Evolutionary conservation across 2,113 vertebrate species (phyloP).

Genomic region (Corydoras sp.): DNA sequence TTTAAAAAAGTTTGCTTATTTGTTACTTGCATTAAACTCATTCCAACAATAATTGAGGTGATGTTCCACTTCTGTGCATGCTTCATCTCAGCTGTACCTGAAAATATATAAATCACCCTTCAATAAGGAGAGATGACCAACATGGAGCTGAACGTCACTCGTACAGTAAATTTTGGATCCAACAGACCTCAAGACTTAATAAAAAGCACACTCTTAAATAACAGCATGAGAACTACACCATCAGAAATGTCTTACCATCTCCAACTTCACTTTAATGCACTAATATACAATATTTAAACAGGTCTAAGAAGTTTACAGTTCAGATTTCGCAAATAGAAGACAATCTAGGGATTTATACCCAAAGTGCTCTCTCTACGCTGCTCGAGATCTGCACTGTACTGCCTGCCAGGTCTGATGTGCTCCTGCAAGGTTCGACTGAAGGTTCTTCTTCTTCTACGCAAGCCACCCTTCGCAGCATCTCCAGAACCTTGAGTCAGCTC

Average conservation of each 20-base stretch:
- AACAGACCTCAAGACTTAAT: no score
- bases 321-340: no score
- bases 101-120: conserved; percentile 28
- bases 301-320: not conserved
- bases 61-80: conserved; percentile 47
- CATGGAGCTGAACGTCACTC: no score
- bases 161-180: no score
- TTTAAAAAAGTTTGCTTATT: not conserved
- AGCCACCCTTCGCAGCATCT: conserved; percentile 73
- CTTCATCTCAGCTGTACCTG: conserved; percentile 53
- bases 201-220: no score
- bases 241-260: not conserved
- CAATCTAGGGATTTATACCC: conserved; percentile 44
- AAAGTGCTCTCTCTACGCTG: conserved; percentile 50
- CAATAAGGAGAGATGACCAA: no score
- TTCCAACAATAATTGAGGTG: conserved; percentile 53
- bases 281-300: not conserved
- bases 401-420: conserved; percentile 62
- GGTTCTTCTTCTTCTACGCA: conserved; percentile 75
- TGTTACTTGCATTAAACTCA: conserved; percentile 68
- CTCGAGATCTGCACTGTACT: conserved; percentile 49
- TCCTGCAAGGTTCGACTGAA: conserved; percentile 72
- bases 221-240: not conserved
- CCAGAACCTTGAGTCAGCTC: conserved; percentile 70
- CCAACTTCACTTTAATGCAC: not conserved